A percentile compares a stretch with the other conserved stretches of the same genome.
Evolutionary conservation across 1,140 invertebrate genomes (phyloP).

Genomic region (Papilio dardanus): DNA sequence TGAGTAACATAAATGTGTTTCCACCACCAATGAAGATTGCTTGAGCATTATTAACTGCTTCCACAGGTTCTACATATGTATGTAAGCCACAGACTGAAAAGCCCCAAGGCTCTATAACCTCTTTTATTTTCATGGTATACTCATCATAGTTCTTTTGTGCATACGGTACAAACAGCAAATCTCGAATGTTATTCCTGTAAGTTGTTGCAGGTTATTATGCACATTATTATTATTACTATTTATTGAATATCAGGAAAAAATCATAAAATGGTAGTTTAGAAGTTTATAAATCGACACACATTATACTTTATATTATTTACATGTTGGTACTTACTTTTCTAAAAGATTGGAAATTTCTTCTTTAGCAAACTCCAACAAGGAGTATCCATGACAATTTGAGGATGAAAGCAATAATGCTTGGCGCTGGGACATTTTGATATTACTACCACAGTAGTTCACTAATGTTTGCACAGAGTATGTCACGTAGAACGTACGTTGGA

Average conservation of each 20-base stretch:
- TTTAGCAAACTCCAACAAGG: slow-evolving; percentile 87
- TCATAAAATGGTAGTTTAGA: not conserved
- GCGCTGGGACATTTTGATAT: slow-evolving; percentile 56
- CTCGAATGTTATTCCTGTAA: slow-evolving; percentile 85
- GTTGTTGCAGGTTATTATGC: not conserved
- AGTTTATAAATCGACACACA: not conserved
- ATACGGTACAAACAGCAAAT: slow-evolving; percentile 90
- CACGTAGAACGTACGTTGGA: not conserved
- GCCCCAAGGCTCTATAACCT: slow-evolving; percentile 86
- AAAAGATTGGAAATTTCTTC: slow-evolving; percentile 85
- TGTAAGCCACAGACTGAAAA: slow-evolving; percentile 86
- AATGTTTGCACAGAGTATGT: not conserved
- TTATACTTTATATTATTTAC: slow-evolving; percentile 10
- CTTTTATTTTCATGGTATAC: slow-evolving; percentile 85
- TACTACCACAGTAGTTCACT: slow-evolving; percentile 1
- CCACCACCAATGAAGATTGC: slow-evolving; percentile 91
- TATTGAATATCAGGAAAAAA: too few species aligned
- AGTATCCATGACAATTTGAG: slow-evolving; percentile 86
- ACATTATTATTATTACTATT: not conserved
- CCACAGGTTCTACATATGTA: slow-evolving; percentile 79
- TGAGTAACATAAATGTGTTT: slow-evolving; percentile 89
- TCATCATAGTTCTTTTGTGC: slow-evolving; percentile 86
- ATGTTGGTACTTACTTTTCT: slow-evolving; percentile 79
- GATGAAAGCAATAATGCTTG: slow-evolving; percentile 87
- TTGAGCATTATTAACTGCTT: slow-evolving; percentile 85